A percentile compares a stretch with the other conserved stretches of the same genome.
phyloP scores from a whole-genome alignment of 2,888 invertebrate genomes.

The Ephialtes manifestator region DNA sequence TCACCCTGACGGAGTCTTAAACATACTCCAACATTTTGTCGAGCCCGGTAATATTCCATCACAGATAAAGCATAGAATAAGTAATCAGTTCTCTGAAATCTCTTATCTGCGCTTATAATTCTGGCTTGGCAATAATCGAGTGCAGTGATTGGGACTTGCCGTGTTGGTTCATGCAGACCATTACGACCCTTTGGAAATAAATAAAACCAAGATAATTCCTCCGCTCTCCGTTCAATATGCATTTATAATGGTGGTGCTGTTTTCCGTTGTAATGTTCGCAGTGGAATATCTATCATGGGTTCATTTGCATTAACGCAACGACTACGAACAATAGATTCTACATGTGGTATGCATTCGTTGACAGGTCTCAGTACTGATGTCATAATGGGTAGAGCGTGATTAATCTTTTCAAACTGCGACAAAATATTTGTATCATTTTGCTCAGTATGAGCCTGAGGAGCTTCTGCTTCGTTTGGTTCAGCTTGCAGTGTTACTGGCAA shows the following conservation, averaged over 20 bases:
- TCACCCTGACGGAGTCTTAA: constrained; percentile 71
- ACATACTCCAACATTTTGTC: constrained; percentile 67
- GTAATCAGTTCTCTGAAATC: constrained; percentile 73
- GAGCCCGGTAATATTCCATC: constrained; percentile 69
- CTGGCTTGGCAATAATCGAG: constrained; percentile 72
- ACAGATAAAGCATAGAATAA: constrained; percentile 79
- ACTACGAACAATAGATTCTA: constrained; percentile 71
- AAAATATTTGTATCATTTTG: neutral
- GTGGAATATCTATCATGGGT: no score
- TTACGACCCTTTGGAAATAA: constrained; percentile 75
- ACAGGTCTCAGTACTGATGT: constrained; percentile 71
- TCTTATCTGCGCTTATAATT: constrained; percentile 70
- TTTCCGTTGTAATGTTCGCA: no score
- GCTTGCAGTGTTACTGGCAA: neutral
- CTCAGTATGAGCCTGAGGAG: neutral
- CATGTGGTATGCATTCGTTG: constrained; percentile 67
- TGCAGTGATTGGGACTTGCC: constrained; percentile 73
- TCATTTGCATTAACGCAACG: no score
- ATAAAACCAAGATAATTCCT: constrained; percentile 69
- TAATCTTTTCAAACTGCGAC: no score
- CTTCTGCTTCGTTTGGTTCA: neutral
- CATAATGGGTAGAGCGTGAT: constrained; percentile 16
- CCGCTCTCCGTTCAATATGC: no score
- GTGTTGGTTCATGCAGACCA: constrained; percentile 72
- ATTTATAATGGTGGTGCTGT: no score